phyloP scores from a whole-genome alignment of 2,113 vertebrate species.

The Neogale vison region DNA sequence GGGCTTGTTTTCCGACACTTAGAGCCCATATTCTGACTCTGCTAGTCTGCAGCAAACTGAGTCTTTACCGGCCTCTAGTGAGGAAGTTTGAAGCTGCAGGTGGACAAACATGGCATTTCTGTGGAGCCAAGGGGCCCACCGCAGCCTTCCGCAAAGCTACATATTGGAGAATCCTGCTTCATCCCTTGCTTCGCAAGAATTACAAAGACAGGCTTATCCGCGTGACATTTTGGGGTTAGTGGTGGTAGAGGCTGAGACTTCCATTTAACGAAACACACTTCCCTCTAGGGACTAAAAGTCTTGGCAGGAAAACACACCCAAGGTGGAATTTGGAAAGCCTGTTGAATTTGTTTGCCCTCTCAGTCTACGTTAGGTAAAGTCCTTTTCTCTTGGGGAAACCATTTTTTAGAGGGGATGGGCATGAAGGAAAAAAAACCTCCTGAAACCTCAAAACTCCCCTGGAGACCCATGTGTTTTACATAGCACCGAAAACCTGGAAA shows the following conservation, averaged over 20 bases:
- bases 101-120: rapidly evolving
- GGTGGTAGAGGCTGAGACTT: not conserved
- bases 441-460: not conserved
- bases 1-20: not conserved
- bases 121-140: rapidly evolving
- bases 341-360: not conserved
- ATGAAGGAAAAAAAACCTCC: not conserved
- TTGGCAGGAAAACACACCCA: not conserved
- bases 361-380: not conserved
- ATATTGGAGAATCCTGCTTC: not conserved
- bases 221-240: not conserved
- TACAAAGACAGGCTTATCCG: not conserved
- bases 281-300: not conserved
- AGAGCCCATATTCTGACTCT: not conserved
- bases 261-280: not conserved
- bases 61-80: conserved; percentile 63
- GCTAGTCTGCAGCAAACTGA: not conserved
- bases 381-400: not conserved
- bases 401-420: not conserved
- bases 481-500: not conserved
- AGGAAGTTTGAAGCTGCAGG: conserved; percentile 53
- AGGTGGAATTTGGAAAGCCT: not conserved
- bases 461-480: not conserved
- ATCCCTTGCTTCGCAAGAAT: not conserved
- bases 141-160: rapidly evolving